Evolutionary conservation across 2,888 invertebrate genomes (phyloP).

Genomic region (Meiosimyza decipiens): DNA sequence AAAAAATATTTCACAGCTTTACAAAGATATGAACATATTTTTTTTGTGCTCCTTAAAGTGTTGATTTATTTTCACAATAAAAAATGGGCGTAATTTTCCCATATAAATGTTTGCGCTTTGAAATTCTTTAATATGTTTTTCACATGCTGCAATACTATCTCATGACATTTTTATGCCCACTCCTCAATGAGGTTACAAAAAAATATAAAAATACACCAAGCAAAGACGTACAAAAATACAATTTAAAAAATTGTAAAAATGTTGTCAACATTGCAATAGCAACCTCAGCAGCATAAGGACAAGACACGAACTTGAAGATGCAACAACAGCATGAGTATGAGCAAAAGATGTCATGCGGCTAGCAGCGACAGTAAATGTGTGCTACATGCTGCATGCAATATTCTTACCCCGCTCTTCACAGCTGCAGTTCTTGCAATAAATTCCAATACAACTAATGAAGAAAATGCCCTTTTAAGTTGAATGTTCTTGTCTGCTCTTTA

Average conservation of each 20-base stretch:
- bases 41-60: too few relatives aligned
- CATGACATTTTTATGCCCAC: too few relatives aligned
- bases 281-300: neutral
- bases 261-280: slow-evolving; percentile 2
- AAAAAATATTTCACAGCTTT: too few relatives aligned
- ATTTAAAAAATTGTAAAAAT: neutral
- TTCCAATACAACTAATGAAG: neutral
- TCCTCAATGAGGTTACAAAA: too few relatives aligned
- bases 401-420: neutral
- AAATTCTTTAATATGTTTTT: too few relatives aligned
- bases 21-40: too few relatives aligned
- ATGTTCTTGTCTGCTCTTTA: neutral
- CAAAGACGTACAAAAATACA: neutral
- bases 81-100: too few relatives aligned
- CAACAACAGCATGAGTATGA: neutral
- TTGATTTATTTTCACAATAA: too few relatives aligned
- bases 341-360: slow-evolving; percentile 6
- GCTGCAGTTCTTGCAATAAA: neutral
- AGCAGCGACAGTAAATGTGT: neutral
- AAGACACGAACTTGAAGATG: neutral
- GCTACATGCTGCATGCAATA: too few relatives aligned
- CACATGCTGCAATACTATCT: too few relatives aligned
- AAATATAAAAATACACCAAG: too few relatives aligned
- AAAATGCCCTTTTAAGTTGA: slow-evolving; percentile 10
- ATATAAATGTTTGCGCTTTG: too few relatives aligned